These are phyloP conservation scores for Tribolium castaneum DNA, from an alignment of 1,140 invertebrate species.

Conservation along the genomic window DNA sequence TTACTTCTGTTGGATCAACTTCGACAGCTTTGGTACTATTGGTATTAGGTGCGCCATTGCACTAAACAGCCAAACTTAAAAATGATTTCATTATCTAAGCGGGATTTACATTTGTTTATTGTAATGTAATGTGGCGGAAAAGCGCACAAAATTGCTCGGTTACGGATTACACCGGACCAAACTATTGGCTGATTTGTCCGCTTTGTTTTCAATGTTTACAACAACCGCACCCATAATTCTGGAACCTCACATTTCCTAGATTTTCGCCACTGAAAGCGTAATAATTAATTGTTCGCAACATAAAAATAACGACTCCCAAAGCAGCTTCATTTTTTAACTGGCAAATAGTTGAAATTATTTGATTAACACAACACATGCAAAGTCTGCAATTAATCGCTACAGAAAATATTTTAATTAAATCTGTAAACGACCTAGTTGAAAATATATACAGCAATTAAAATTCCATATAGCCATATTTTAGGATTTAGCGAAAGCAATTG, in stretches of 20 bases:
- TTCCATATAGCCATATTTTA: no score
- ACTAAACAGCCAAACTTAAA: neutral
- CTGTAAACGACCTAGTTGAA: no score
- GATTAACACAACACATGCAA: no score
- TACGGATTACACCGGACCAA: neutral
- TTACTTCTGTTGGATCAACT: neutral
- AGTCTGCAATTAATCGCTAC: no score
- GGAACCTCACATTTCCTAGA: neutral
- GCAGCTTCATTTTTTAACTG: no score
- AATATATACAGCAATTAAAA: no score
- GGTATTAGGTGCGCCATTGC: neutral
- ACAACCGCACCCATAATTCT: neutral
- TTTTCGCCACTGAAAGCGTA: neutral
- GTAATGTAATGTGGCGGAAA: neutral
- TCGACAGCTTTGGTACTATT: neutral
- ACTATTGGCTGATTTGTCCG: neutral
- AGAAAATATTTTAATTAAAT: no score
- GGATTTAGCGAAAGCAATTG: no score
- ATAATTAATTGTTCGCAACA: neutral
- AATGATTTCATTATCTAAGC: neutral
- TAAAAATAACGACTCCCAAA: no score
- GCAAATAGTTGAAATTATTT: no score
- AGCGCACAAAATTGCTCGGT: neutral
- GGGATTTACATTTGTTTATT: neutral
- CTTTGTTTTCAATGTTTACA: neutral